phyloP scores from a whole-genome alignment of 1,140 invertebrate genomes.

The Saccostrea cuccullata region DNA sequence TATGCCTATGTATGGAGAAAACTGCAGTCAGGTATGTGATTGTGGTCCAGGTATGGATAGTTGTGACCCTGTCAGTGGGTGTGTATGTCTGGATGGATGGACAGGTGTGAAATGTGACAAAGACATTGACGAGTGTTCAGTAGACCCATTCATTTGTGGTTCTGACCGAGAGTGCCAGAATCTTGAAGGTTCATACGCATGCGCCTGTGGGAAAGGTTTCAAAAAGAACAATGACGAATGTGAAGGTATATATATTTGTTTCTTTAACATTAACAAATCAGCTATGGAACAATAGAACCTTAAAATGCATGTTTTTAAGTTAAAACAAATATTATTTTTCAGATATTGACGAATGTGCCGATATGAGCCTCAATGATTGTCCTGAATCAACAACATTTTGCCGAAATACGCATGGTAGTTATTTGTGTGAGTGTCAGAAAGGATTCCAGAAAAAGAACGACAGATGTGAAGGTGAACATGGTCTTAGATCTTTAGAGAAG shows the following conservation, averaged over 20 bases:
- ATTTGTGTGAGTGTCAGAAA: neutral
- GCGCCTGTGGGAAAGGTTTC: conserved; percentile 56
- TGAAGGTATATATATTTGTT: conserved; percentile 27
- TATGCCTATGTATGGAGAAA: conserved; percentile 53
- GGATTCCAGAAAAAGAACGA: neutral
- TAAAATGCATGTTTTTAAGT: neutral
- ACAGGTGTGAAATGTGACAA: conserved; percentile 61
- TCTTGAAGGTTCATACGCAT: conserved; percentile 54
- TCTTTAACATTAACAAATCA: too few relatives aligned
- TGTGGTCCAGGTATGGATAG: conserved; percentile 53
- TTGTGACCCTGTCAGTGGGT: conserved; percentile 61
- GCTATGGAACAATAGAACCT: neutral
- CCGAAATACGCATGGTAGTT: neutral
- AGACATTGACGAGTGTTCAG: conserved; percentile 64
- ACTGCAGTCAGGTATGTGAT: conserved; percentile 59
- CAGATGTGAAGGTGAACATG: neutral
- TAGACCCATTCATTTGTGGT: conserved; percentile 33
- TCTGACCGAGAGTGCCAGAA: conserved; percentile 52
- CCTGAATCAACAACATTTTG: neutral
- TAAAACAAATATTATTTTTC: neutral
- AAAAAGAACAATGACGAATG: conserved; percentile 24
- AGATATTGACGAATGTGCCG: conserved; percentile 14
- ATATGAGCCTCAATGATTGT: neutral
- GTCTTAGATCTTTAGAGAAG: neutral
- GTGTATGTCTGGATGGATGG: conserved; percentile 66